Conservation (phyloP, 2,797 vertebrate genomes). For the Chelmon rostratus region DNA sequence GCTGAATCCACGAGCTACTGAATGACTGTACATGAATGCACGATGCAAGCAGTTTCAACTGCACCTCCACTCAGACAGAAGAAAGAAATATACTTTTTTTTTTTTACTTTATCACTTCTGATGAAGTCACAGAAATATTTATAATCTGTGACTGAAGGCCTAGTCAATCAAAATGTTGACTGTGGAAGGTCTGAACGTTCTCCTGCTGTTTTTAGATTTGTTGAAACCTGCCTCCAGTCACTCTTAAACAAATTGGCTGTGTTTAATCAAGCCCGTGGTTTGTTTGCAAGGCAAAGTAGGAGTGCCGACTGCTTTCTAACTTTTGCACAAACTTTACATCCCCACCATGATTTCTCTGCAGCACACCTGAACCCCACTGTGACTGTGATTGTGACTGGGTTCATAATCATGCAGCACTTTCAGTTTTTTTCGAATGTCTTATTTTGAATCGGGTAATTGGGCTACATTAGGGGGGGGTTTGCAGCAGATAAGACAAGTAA, state of each 20-base stretch:
- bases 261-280: slow-evolving; percentile 53
- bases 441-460: slow-evolving; percentile 46
- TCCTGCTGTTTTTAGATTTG: slow-evolving; percentile 41
- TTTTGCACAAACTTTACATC: slow-evolving; percentile 47
- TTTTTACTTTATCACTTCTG: background rate
- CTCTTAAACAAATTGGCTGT: slow-evolving; percentile 64
- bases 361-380: slow-evolving; percentile 42
- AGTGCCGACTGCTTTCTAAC: slow-evolving; percentile 41
- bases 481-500: slow-evolving; percentile 17
- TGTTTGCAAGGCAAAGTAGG: slow-evolving; percentile 77
- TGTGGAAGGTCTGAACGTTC: background rate
- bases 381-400: slow-evolving; percentile 53
- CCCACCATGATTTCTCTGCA: slow-evolving; percentile 42
- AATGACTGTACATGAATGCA: background rate
- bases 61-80: background rate
- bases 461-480: background rate
- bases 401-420: slow-evolving; percentile 41
- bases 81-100: too few relatives aligned
- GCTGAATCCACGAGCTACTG: background rate
- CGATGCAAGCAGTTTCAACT: background rate
- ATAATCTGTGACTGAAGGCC: slow-evolving; percentile 2
- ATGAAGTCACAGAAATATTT: background rate
- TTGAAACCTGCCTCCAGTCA: slow-evolving; percentile 31
- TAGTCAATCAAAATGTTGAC: slow-evolving; percentile 11
- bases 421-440: slow-evolving; percentile 8